Evolutionary conservation across 2,888 invertebrate genomes (phyloP), one percentile per base, ranked within the genome.

Genomic region (Brachycybe producta): DNA sequence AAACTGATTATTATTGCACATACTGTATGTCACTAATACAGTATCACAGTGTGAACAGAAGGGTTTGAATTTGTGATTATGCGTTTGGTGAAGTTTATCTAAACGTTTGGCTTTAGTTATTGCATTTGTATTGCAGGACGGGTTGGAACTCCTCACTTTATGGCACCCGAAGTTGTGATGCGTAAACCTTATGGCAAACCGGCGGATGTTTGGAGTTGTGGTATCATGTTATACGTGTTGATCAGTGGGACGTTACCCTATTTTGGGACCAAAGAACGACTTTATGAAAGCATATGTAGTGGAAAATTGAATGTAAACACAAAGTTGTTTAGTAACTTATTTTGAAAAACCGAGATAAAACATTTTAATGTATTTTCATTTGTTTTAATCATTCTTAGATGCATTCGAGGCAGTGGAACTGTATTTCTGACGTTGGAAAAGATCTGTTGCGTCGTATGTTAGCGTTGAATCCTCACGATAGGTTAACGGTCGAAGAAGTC

Each of bases 191-290:
- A 88, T 71, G 72, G 73, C 32, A 94, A 94, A 67, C 84, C 91
- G 1, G 90, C 92, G 57, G 98, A 98, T 69, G 87, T 97, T 52
- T 98, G 98, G 98, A 86, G 92, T 28, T 88, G 91, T 26, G 97
- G 98, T 8, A 86, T 95, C 48, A 75, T 97, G 60, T 74, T 98
- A 39, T 95, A 94, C 67, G 83, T 94, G 17, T 75, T 98, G 38
- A 75, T 98, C 34, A 87, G 91, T 41, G 98, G 98, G 4, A 83
- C 85, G 51, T 75, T 95, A 60, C 98, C 98, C 11, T 98, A 97
- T 67, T 79, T 84, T 58, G 98, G 98, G 42, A 90, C 92, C 52
- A 84, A 87, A 56, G 85, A 94, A 61, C 75, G 94, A 59, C 76
- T 98, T 57, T 87, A 90, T 64, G 90, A 94, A 65, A 81, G 84